Conservation (phyloP, 2,113 vertebrate species). For the Pipra filicauda region DNA sequence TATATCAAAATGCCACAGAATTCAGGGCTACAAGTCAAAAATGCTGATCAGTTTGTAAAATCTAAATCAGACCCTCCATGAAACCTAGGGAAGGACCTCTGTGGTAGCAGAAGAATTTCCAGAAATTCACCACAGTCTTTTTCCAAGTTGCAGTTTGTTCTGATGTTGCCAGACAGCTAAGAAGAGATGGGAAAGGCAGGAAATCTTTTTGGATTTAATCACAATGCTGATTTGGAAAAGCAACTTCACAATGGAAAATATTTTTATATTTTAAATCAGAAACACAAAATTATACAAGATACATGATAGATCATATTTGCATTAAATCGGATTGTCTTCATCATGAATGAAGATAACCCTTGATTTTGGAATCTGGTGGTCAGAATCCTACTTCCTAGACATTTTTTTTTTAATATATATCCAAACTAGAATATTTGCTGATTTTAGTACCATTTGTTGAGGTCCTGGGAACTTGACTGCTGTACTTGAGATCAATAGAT, state of each 20-base stretch:
- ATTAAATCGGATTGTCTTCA: neutral
- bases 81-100: constrained; percentile 71
- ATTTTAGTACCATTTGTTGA: neutral
- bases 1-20: constrained; percentile 77
- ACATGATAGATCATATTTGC: neutral
- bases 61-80: constrained; percentile 69
- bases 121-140: constrained; percentile 74
- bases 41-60: constrained; percentile 79
- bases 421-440: neutral
- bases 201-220: constrained; percentile 73
- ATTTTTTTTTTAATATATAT: neutral
- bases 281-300: constrained; percentile 28
- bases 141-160: constrained; percentile 68
- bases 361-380: neutral
- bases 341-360: neutral
- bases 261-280: neutral
- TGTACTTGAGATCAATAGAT: neutral
- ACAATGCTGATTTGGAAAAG: constrained; percentile 71
- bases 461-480: neutral
- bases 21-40: constrained; percentile 74
- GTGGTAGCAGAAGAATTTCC: constrained; percentile 72
- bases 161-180: constrained; percentile 73
- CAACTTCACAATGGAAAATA: constrained; percentile 57
- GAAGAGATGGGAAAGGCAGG: constrained; percentile 74
- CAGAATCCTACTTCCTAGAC: neutral